Base-by-base conservation (phyloP, 1,140 invertebrate species). In the Wiebesia pumilae region DNA sequence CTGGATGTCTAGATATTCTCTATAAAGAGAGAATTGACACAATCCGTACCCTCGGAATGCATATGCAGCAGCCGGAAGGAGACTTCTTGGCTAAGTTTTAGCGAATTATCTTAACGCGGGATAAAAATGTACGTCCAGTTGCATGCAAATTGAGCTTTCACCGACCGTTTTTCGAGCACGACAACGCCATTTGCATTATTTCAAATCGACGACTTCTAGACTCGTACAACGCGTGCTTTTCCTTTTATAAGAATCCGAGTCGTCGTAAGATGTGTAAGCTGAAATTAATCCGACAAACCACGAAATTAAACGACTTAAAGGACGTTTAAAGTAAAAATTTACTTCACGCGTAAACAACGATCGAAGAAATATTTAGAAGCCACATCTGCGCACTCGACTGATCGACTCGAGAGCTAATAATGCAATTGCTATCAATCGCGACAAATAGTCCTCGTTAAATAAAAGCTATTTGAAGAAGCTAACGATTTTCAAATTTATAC, bases 1-100 rank as follows among this genome's bases (percentile, higher is more conserved):
- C 92, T 93, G 91, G 84, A 91, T 89, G 92, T 93, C 91, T 90
- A 90, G 78, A 81, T 90, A 93, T 93, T 93, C 93, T 93, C 91
- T 91, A 85, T 90, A 79, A 84, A 87, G 73, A 90, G 91, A 93
- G 93, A 93, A 93, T 89, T 91, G 92, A 93, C 93, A 90, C 93
- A 93, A 92, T 93, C 91, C 90, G 43, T 81, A 88, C 84, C 85
- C 62, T 62, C 73, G 0, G 30, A 67, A 62, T 51, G 54, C 33
- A 75, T 47, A 40, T 9, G 47, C 67, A 67, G 12, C 38, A 73
- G 67, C 69, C 47, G 67, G 47, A 83, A 75, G 58, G 10, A 58
- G 30, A 40, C 30, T 83, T 77, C 33, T 75, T 51, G n/a, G 0
- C 19, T 79, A 47, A 65, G 35, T 84, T 54, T 84, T 43, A 16